Evolutionary conservation across 2,113 vertebrate species (phyloP).

Genomic region (Microcebus jonahi): DNA sequence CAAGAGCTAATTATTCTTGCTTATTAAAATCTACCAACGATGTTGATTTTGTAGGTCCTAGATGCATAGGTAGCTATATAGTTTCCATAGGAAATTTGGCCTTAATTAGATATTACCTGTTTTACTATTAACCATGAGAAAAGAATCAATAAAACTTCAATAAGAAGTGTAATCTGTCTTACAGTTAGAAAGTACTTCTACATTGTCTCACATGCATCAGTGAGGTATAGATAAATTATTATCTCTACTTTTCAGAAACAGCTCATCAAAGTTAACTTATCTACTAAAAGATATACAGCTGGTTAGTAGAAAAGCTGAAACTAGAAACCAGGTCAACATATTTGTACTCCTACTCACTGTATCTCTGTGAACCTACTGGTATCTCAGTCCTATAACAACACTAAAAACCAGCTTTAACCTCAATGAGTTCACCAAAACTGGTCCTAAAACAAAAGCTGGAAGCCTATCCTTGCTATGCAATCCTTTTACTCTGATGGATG

Average conservation of each 20-base stretch:
- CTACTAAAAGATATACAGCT: not conserved
- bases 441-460: not conserved
- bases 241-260: conserved; percentile 23
- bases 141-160: not conserved
- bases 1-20: not conserved
- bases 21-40: conserved; percentile 15
- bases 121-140: conserved; percentile 29
- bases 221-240: not conserved
- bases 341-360: not conserved
- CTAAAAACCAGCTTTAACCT: not conserved
- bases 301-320: not conserved
- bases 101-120: not conserved
- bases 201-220: not conserved
- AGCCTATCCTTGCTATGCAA: not conserved
- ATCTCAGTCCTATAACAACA: not conserved
- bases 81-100: not conserved
- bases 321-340: not conserved
- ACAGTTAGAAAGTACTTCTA: conserved; percentile 8
- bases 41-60: not conserved
- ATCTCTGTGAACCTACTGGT: not conserved
- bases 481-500: not conserved
- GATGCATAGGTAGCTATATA: not conserved
- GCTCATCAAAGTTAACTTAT: not conserved
- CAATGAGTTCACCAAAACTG: not conserved
- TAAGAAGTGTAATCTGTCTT: conserved; percentile 16